A percentile compares a stretch with the other conserved stretches of the same genome.
These are phyloP conservation scores for Morone chrysops DNA, from an alignment of 2,113 vertebrate genomes.

Conservation along the genomic window DNA sequence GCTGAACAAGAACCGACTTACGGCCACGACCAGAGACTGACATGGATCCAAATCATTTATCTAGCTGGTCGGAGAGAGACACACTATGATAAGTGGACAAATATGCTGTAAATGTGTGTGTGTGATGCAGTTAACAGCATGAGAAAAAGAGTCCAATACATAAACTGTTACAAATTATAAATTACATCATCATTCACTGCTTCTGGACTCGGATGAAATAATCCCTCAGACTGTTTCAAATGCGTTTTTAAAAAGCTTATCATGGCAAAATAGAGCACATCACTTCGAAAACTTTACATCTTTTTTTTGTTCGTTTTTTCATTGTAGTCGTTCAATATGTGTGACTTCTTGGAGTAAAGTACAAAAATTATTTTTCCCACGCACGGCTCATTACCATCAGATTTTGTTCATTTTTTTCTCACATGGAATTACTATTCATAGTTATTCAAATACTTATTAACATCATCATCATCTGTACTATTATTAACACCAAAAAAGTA, in stretches of 20 bases:
- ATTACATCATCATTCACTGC: slow-evolving; percentile 76
- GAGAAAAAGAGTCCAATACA: slow-evolving; percentile 62
- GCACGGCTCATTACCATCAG: slow-evolving; percentile 74
- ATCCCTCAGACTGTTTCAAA: slow-evolving; percentile 62
- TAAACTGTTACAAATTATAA: slow-evolving; percentile 77
- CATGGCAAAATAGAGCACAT: slow-evolving; percentile 85
- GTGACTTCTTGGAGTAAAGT: slow-evolving; percentile 78
- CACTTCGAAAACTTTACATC: slow-evolving; percentile 82
- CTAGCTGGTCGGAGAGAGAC: slow-evolving; percentile 65
- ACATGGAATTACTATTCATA: slow-evolving; percentile 84
- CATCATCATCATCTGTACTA: slow-evolving; percentile 83
- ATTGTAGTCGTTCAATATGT: slow-evolving; percentile 66
- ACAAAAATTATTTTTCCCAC: slow-evolving; percentile 78
- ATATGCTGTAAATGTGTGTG: slow-evolving; percentile 60
- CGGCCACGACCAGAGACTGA: slow-evolving; percentile 60
- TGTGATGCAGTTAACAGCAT: slow-evolving; percentile 72
- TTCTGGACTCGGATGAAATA: slow-evolving; percentile 65
- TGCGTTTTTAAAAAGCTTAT: slow-evolving; percentile 83
- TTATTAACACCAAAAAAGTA: slow-evolving; percentile 87
- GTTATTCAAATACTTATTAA: slow-evolving; percentile 87
- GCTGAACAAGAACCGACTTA: slow-evolving; percentile 66
- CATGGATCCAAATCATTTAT: slow-evolving; percentile 69
- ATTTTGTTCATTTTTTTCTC: slow-evolving; percentile 70
- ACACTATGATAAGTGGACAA: slow-evolving; percentile 58
- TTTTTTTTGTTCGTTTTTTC: slow-evolving; percentile 57